Conservation (phyloP, 2,113 vertebrate genomes). For the Elanus axillaris region DNA sequence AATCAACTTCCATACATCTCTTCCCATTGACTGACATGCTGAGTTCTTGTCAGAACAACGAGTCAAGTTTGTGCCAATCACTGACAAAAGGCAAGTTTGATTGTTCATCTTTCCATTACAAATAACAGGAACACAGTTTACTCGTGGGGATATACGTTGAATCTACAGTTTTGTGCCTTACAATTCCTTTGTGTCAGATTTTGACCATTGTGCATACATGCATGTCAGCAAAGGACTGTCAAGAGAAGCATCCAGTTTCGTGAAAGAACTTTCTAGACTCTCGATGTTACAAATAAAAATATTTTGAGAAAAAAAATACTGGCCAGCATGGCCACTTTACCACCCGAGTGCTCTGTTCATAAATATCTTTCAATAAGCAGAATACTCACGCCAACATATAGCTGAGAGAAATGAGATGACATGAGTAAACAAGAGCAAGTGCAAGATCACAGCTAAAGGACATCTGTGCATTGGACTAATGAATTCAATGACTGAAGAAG, state of each 20-base stretch:
- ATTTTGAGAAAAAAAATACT: not conserved
- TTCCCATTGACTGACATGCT: conserved; percentile 32
- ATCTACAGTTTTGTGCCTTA: not conserved
- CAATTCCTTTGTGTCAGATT: not conserved
- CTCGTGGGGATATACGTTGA: not conserved
- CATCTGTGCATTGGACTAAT: not conserved
- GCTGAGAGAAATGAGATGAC: not conserved
- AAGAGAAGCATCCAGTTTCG: not conserved
- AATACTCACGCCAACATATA: not conserved
- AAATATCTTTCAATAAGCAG: not conserved
- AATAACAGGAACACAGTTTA: not conserved
- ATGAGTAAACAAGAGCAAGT: not conserved
- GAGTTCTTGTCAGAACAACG: conserved; percentile 12
- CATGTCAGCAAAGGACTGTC: not conserved
- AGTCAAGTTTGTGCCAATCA: conserved; percentile 49
- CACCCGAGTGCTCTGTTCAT: not conserved
- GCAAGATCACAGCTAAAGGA: not conserved
- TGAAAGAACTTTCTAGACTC: not conserved
- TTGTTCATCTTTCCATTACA: conserved; percentile 27
- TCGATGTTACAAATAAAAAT: not conserved
- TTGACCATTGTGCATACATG: not conserved
- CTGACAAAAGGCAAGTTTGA: conserved; percentile 12
- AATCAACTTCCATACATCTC: conserved; percentile 36
- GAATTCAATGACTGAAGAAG: not conserved
- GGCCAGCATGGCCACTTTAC: not conserved